phyloP scores from a whole-genome alignment of 2,113 vertebrate species.

The Prunella himalayana region DNA sequence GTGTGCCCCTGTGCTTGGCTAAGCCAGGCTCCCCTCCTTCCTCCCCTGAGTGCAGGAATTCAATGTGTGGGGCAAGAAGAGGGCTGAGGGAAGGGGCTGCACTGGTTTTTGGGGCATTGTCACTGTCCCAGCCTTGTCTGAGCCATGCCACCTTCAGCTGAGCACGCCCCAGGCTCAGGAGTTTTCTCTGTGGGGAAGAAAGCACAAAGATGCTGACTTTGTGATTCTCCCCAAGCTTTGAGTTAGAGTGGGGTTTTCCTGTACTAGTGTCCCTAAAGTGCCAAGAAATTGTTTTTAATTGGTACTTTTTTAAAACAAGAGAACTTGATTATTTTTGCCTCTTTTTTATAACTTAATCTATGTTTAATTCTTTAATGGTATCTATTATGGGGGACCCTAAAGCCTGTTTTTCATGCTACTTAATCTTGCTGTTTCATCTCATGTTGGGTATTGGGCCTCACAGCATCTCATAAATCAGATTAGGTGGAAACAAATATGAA shows the following conservation, averaged over 20 bases:
- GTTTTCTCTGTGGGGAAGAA: neutral
- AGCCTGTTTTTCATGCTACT: neutral
- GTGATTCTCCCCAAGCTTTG: neutral
- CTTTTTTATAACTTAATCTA: neutral
- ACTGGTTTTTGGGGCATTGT: neutral
- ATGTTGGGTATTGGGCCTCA: neutral
- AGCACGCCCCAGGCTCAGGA: accelerated
- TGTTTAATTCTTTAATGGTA: neutral
- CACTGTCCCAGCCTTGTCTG: neutral
- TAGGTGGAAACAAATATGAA: neutral
- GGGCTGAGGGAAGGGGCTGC: neutral
- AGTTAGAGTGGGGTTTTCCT: neutral
- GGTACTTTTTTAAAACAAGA: neutral
- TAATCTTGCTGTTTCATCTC: neutral
- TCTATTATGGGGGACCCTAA: neutral
- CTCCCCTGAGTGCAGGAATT: neutral
- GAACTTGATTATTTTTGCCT: neutral
- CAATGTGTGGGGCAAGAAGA: neutral
- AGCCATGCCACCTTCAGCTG: neutral
- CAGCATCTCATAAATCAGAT: neutral
- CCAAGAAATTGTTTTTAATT: neutral
- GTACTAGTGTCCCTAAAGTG: neutral
- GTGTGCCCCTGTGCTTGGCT: neutral
- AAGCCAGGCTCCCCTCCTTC: neutral
- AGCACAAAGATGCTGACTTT: neutral